Base-by-base conservation (phyloP, 2,797 vertebrate species). In the Trichosurus vulpecula region DNA sequence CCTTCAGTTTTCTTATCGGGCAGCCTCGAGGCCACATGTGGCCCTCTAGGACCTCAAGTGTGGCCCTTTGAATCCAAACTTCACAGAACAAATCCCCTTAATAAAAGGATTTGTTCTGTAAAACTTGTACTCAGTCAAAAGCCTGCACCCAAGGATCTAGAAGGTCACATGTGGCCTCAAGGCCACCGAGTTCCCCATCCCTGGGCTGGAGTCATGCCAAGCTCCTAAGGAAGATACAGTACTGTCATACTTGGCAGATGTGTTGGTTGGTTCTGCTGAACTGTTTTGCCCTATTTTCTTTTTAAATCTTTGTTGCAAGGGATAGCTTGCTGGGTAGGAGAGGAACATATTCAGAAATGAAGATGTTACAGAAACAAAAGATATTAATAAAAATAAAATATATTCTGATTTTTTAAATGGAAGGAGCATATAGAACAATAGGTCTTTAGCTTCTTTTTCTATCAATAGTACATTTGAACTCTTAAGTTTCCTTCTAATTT, bases 371-470 rank as follows among this genome's bases (percentile, higher is more conserved):
- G 19, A 47, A 87, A 87, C 11, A 29, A 81, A 87, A 87, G 41
- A 12, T 51, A 27, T 47, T 6, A 87, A 47, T 81, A 41, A 51
- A 87, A 51, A 87, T 87, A 51, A 81, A 81, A 47, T 47, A 27
- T 11, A 27, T 47, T 25, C 22, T 47, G 8, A 4, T 74, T 81
- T 81, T 81, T 81, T 11, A 8, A 29, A 87, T 51, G 22, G 41
- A 95, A 96, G 92, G 19, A 96, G 53, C 22, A 89, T 91, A 90
- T 52, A 90, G 87, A 95, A 87, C 47, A 81, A 92, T 95, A 41
- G 93, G 66, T 93, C 81, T 91, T 93, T 92, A 90, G 95, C 96
- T 96, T 95, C 91, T 94, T n/a, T n/a, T n/a, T 47, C 47, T 96
- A 81, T 93, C 91, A 54, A 94, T 94, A 97, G 93, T 54, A 6